Evolutionary conservation across 1,140 invertebrate species (phyloP).

Genomic region (Halictus rubicundus): DNA sequence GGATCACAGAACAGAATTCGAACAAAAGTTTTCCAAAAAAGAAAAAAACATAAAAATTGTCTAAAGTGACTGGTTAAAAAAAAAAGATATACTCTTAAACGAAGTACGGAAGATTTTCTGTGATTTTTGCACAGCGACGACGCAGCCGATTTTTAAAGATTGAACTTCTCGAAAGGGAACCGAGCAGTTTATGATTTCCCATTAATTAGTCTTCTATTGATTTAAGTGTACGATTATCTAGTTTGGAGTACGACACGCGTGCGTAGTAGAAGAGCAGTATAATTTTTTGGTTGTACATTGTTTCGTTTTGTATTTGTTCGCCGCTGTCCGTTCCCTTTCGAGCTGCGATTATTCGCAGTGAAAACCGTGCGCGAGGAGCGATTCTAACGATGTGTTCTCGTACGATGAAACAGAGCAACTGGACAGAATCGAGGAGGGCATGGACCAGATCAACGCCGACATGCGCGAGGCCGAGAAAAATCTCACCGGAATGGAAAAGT

Average conservation of each 20-base stretch:
- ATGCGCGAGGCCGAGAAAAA: conserved; percentile 99
- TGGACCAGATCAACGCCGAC: conserved; percentile 99
- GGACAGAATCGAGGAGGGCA: conserved; percentile 99
- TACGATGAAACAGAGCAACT: conserved; percentile 92
- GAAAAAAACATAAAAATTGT: too few species aligned
- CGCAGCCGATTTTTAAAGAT: not conserved
- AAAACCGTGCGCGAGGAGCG: not conserved
- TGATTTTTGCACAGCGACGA: not conserved
- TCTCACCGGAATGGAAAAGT: conserved; percentile 99
- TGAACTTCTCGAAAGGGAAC: conserved; percentile 26
- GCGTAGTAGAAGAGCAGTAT: conserved; percentile 10
- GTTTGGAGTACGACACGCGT: not conserved
- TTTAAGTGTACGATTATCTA: not conserved
- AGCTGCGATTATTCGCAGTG: not conserved
- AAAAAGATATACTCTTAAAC: too few species aligned
- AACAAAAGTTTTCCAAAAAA: too few species aligned
- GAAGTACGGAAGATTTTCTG: too few species aligned
- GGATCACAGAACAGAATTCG: not conserved
- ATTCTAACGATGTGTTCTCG: conserved; percentile 48
- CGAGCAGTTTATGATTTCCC: conserved; percentile 1
- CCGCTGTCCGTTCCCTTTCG: conserved; percentile 51
- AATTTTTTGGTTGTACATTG: not conserved
- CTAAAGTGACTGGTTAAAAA: too few species aligned
- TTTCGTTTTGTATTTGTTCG: not conserved
- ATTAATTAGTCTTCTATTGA: not conserved